Conservation (phyloP, 2,888 invertebrate genomes). For the Dasysyrphus albostriatus region DNA sequence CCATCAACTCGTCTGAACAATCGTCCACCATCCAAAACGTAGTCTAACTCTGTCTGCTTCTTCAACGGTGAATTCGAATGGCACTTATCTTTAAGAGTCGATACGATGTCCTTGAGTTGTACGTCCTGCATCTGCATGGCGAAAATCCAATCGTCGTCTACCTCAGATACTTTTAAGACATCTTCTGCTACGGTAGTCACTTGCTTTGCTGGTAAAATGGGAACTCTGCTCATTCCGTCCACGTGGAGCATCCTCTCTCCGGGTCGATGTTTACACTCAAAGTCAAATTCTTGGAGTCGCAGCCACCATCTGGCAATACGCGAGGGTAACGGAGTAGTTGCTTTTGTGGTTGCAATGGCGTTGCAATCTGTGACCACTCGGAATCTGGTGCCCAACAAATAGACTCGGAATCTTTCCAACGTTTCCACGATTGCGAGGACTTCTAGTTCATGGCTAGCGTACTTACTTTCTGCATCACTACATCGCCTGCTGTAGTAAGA, state of each 20-base stretch:
- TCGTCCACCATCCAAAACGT: conserved; percentile 52
- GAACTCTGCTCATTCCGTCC: conserved; percentile 29
- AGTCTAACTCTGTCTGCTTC: conserved; percentile 34
- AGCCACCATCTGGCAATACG: conserved; percentile 47
- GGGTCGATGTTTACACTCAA: conserved; percentile 45
- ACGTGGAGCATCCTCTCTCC: conserved; percentile 50
- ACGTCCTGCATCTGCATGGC: conserved; percentile 25
- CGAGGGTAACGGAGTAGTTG: conserved; percentile 21
- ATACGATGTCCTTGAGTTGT: conserved; percentile 26
- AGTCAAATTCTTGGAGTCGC: conserved; percentile 58
- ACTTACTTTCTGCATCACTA: conserved; percentile 16
- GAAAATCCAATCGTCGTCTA: conserved; percentile 37
- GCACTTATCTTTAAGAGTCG: background rate
- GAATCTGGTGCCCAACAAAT: conserved; percentile 56
- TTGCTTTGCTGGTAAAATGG: conserved; percentile 16
- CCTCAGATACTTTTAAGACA: conserved; percentile 11
- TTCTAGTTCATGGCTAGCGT: conserved; percentile 39
- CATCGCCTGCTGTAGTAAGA: conserved; percentile 49
- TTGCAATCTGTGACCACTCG: conserved; percentile 47
- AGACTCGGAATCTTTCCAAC: conserved; percentile 48
- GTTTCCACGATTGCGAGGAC: conserved; percentile 42
- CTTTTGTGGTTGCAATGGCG: conserved; percentile 50
- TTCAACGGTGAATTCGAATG: background rate
- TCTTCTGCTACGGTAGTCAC: conserved; percentile 22
- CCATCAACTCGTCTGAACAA: conserved; percentile 24